Evolutionary conservation across 2,797 vertebrate species (phyloP).

Genomic region (Rhodeus uyekii): DNA sequence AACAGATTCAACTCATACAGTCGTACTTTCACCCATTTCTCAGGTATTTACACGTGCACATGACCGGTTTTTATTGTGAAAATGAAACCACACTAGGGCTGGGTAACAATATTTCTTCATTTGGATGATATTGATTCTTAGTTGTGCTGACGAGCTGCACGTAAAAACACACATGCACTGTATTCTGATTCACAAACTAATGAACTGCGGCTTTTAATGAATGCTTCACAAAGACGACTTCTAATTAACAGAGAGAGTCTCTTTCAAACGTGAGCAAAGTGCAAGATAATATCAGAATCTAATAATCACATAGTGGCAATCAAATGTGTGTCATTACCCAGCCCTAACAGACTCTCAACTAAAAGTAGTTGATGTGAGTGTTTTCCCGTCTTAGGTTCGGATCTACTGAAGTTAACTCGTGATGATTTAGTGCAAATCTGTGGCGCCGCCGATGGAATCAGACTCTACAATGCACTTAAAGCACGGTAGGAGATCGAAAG

Average conservation of each 20-base stretch:
- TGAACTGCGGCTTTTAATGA: background rate
- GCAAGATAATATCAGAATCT: background rate
- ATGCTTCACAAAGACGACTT: background rate
- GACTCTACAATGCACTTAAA: conserved; percentile 94
- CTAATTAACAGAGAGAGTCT: no score
- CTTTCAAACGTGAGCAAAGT: background rate
- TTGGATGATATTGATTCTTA: background rate
- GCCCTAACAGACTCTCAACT: background rate
- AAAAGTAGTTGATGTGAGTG: background rate
- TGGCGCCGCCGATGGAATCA: conserved; percentile 95
- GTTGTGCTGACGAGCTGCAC: background rate
- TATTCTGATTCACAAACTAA: background rate
- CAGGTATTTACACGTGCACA: conserved; percentile 74
- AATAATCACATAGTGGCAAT: background rate
- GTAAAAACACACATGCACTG: background rate
- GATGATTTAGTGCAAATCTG: conserved; percentile 96
- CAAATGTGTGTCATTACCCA: background rate
- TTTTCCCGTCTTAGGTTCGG: conserved; percentile 80
- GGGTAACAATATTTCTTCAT: background rate
- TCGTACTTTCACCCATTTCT: conserved; percentile 91
- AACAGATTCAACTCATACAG: conserved; percentile 92
- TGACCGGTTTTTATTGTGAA: background rate
- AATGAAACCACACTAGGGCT: background rate
- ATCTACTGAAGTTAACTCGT: conserved; percentile 93
- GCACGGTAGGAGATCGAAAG: conserved; percentile 79